These are phyloP conservation scores for Eupithecia insigniata DNA, from an alignment of 2,888 invertebrate genomes.

Conservation along the genomic window DNA sequence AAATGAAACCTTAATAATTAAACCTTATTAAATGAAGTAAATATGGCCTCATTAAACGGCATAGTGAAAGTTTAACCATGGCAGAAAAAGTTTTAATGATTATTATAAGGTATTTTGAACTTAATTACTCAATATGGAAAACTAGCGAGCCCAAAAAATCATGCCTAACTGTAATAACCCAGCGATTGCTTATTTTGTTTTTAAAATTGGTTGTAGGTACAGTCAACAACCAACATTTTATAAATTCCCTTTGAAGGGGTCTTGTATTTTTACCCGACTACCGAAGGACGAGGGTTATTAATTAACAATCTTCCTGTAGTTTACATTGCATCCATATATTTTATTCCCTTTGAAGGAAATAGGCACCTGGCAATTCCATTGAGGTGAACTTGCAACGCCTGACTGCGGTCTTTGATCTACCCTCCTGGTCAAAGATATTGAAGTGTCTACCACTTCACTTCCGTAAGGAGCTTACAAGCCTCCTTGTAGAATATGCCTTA, in stretches of 20 bases:
- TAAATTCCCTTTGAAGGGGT: too few species aligned
- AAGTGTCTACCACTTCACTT: background rate
- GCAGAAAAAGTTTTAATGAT: background rate
- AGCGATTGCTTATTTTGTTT: background rate
- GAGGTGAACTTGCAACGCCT: background rate
- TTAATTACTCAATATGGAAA: background rate
- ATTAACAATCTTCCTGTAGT: too few species aligned
- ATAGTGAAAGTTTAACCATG: background rate
- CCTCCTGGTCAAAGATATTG: background rate
- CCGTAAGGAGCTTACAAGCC: background rate
- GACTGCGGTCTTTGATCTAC: background rate
- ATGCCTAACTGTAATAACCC: background rate
- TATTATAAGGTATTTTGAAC: background rate
- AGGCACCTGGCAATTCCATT: background rate
- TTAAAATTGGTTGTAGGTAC: background rate
- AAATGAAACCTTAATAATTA: background rate
- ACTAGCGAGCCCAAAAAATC: background rate
- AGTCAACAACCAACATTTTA: too few species aligned
- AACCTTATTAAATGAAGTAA: too few species aligned
- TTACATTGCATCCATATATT: too few species aligned
- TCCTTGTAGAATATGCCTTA: background rate
- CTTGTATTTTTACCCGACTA: too few species aligned
- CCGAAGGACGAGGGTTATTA: too few species aligned
- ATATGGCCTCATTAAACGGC: background rate
- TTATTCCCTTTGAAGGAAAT: background rate